Base-by-base conservation (phyloP, 2,797 vertebrate species). In the Hipposideros larvatus region DNA sequence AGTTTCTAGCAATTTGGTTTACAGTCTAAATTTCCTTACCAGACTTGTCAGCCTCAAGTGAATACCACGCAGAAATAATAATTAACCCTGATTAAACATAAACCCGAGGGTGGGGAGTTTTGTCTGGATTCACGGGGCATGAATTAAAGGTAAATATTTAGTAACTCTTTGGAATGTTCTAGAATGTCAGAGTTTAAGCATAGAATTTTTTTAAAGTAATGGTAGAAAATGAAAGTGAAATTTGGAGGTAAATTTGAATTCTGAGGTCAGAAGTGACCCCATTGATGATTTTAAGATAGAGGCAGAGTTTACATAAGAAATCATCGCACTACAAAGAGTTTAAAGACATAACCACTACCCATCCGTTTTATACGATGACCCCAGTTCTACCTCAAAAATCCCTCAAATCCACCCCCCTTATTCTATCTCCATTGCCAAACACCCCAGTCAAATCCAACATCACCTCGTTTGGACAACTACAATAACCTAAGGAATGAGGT, bases 1-100 rank as follows among this genome's bases (percentile, higher is more conserved):
- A 51, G n/a, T 87, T 55, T 57, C 43, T 41, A 71, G 46, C 9
- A 55, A 53, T 94, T 92, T 96, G 90, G 43, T 80, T 92, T 87
- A 74, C 2, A 41, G 7, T 88, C 34, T 61, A 24, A 59, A 74
- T 94, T 94, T 95, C 66, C 78, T 83, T 75, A 66, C 13, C 26
- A 86, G 68, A 86, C 41, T 75, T 15, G 0, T 84, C 55, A 85
- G 89, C 14, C 14, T 55, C 19, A 94, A 87, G 31, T 71, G 68
- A 63, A 28, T 22, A 66, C 43, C 28, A 88, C 34, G 84, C 8
- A 66, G 41, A 78, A 82, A 21, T 95, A 91, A 90, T 93, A n/a
- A 55, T 71, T 79, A 37, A 95, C 26, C 1, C 10, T 51, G 46
- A 94, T 70, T 84, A 93, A 95, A 87, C 13, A 91, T 31, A 83